Percentiles rank a stretch among this genome's conserved stretches.
These are phyloP conservation scores for Pachymerium ferrugineum DNA, from an alignment of 2,888 invertebrate genomes.

Conservation along the genomic window DNA sequence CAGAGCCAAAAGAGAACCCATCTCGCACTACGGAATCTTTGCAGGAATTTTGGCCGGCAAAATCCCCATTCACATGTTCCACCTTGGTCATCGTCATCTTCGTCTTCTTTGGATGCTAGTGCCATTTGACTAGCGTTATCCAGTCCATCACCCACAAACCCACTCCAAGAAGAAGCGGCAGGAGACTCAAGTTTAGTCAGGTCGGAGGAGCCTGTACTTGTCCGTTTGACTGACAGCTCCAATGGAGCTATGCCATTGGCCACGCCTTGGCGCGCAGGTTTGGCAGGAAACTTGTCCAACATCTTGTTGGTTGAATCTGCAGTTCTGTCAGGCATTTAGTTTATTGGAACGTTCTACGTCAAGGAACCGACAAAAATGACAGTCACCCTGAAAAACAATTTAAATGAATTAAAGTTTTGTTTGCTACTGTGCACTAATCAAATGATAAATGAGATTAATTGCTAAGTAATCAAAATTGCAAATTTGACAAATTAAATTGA, in stretches of 20 bases:
- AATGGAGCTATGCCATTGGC: conserved; percentile 25
- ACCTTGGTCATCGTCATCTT: conserved; percentile 43
- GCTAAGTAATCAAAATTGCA: too few relatives aligned
- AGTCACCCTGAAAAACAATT: not conserved
- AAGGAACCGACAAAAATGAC: too few relatives aligned
- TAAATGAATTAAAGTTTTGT: not conserved
- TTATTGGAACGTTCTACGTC: not conserved
- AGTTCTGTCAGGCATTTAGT: not conserved
- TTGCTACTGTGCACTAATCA: too few relatives aligned
- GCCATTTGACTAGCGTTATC: conserved; percentile 28
- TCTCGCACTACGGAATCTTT: conserved; percentile 65
- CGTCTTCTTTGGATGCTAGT: conserved; percentile 28
- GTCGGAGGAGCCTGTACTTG: not conserved
- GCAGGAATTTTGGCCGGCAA: conserved; percentile 60
- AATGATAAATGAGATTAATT: too few relatives aligned
- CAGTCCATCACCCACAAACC: conserved; percentile 17
- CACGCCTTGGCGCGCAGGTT: not conserved
- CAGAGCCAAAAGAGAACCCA: conserved; percentile 77
- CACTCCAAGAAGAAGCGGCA: conserved; percentile 27
- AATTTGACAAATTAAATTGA: too few relatives aligned
- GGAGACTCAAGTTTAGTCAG: conserved; percentile 19
- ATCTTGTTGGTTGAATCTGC: not conserved
- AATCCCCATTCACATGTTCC: conserved; percentile 61
- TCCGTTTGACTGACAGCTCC: conserved; percentile 19
- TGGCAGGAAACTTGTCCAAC: conserved; percentile 4